phyloP scores from a whole-genome alignment of 2,888 invertebrate genomes.

The Plagodis dolabraria region DNA sequence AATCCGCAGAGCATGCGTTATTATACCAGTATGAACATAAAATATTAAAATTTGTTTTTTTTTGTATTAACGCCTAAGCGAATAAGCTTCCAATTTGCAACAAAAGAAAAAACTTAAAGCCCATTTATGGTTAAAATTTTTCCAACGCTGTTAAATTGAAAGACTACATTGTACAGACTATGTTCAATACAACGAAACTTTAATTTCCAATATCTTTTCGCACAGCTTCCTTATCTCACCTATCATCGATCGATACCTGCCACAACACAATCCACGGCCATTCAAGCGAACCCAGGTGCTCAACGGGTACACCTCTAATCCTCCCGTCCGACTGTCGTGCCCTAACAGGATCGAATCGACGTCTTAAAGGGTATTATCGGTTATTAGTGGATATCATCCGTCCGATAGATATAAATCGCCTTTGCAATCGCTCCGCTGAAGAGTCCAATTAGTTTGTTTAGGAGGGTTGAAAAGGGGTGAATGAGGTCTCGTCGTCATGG shows the following conservation, averaged over 20 bases:
- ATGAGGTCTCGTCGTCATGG: constrained; percentile 9
- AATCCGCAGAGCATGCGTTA: no score
- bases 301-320: constrained; percentile 37
- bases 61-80: no score
- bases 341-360: constrained; percentile 37
- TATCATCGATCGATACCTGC: not conserved
- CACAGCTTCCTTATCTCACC: not conserved
- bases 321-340: constrained; percentile 32
- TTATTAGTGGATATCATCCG: constrained; percentile 36
- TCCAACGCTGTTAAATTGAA: no score
- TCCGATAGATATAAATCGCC: constrained; percentile 32
- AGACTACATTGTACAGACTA: no score
- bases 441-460: constrained; percentile 31
- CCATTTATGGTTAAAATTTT: no score
- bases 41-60: no score
- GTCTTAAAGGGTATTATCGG: constrained; percentile 43
- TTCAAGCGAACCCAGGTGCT: constrained; percentile 19
- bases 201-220: not conserved
- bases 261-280: constrained; percentile 12
- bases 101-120: no score
- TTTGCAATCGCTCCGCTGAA: constrained; percentile 23
- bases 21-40: no score
- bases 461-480: constrained; percentile 24
- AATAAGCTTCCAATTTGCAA: no score
- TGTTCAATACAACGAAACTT: not conserved